Conservation (phyloP, 2,888 invertebrate genomes). For the Allygus modestus region DNA sequence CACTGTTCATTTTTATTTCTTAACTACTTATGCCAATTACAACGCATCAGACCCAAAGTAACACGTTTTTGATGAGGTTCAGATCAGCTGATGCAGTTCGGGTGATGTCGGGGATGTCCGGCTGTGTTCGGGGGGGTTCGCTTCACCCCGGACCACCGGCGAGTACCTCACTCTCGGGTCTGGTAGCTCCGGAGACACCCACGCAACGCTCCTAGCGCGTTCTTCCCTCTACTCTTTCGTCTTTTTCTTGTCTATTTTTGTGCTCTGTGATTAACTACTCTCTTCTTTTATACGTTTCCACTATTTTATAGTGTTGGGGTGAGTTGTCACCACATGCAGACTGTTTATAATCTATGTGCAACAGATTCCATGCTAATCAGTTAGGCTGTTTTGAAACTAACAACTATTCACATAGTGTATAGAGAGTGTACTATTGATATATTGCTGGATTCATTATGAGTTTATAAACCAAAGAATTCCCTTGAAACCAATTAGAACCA, state of each 20-base stretch:
- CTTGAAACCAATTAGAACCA: too few species aligned
- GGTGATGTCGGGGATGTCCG: not conserved
- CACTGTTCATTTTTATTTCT: too few species aligned
- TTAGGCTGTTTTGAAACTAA: too few species aligned
- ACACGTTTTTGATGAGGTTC: not conserved
- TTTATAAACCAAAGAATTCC: too few species aligned
- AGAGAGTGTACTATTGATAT: too few species aligned
- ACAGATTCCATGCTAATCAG: too few species aligned
- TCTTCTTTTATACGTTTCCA: conserved; percentile 47
- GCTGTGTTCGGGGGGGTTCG: not conserved
- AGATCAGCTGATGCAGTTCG: conserved; percentile 14
- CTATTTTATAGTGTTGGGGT: conserved; percentile 27
- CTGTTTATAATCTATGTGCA: not conserved
- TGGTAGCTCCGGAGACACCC: not conserved
- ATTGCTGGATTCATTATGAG: too few species aligned
- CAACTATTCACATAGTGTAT: too few species aligned
- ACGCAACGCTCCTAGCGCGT: not conserved
- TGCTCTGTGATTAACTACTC: conserved; percentile 32
- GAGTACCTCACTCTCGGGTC: not conserved
- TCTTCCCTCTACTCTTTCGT: conserved; percentile 38
- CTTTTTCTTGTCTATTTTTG: conserved; percentile 27
- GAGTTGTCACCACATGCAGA: conserved; percentile 10
- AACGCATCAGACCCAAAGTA: too few species aligned
- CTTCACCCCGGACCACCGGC: conserved; percentile 7
- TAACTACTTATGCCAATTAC: too few species aligned